Percentiles rank a stretch among this genome's conserved stretches.
Conservation (phyloP, 2,888 invertebrate genomes). For the Adelphocoris suturalis region DNA sequence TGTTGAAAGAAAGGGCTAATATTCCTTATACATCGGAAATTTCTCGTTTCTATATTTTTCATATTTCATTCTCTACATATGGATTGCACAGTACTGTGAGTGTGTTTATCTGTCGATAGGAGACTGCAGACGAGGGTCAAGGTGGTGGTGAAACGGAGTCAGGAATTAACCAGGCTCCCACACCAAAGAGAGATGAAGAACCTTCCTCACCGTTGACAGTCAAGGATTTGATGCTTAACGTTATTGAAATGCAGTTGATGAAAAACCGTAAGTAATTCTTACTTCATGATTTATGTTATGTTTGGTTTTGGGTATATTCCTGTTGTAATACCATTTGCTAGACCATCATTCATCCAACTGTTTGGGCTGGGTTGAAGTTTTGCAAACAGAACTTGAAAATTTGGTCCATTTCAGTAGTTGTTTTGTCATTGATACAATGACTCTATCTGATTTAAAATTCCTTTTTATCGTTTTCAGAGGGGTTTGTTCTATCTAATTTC, state of each 20-base stretch:
- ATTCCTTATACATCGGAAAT: no score
- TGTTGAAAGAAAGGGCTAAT: no score
- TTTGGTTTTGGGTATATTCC: not conserved
- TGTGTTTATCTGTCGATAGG: slow-evolving; percentile 78
- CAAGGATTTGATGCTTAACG: slow-evolving; percentile 89
- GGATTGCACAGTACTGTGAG: slow-evolving; percentile 72
- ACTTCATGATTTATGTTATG: not conserved
- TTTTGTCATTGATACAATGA: no score
- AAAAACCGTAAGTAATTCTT: slow-evolving; percentile 79
- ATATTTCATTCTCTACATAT: not conserved
- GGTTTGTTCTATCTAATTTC: no score
- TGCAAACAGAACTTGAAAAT: no score
- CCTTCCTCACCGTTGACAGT: slow-evolving; percentile 83
- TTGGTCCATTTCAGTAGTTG: no score
- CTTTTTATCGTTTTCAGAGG: no score
- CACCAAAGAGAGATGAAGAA: slow-evolving; percentile 76
- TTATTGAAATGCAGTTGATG: slow-evolving; percentile 89
- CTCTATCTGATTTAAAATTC: no score
- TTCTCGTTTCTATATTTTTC: no score
- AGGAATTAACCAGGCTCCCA: slow-evolving; percentile 78
- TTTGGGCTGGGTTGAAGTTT: no score
- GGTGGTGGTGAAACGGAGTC: slow-evolving; percentile 80
- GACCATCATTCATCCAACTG: no score
- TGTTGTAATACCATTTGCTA: no score
- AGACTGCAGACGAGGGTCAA: slow-evolving; percentile 93